A percentile compares a stretch with the other conserved stretches of the same genome.
These are phyloP conservation scores for Gnathonemus longibarbis DNA, from an alignment of 2,113 vertebrate genomes.

Conservation along the genomic window DNA sequence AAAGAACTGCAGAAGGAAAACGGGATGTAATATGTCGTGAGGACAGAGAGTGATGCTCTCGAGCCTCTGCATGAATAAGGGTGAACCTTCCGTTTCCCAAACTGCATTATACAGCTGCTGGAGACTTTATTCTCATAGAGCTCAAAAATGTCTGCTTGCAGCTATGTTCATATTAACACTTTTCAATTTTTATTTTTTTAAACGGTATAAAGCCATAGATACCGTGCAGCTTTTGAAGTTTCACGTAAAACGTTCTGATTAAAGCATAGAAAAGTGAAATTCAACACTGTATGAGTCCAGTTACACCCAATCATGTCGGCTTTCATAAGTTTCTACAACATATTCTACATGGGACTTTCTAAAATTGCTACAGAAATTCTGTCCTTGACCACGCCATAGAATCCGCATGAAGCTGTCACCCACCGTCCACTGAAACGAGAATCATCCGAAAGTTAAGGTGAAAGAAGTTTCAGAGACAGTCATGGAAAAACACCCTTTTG, in stretches of 20 bases:
- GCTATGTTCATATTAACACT: background rate
- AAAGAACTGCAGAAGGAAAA: background rate
- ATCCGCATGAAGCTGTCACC: background rate
- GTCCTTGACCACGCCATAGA: background rate
- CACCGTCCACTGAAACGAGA: background rate
- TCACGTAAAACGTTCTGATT: background rate
- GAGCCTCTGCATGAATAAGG: background rate
- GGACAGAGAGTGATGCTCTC: background rate
- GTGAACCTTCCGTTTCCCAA: background rate
- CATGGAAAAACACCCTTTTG: background rate
- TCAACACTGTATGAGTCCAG: background rate
- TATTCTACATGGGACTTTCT: background rate
- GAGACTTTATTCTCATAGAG: background rate
- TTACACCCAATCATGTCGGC: background rate
- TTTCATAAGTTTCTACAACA: background rate
- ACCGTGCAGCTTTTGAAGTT: background rate
- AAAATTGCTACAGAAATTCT: background rate
- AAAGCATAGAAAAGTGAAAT: conserved; percentile 2
- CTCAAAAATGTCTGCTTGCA: background rate
- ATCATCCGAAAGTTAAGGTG: background rate
- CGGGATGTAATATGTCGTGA: background rate
- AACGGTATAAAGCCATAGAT: background rate
- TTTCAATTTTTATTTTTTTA: conserved; percentile 7
- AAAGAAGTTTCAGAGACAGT: background rate
- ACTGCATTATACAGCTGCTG: background rate